Conservation (phyloP, 64 coral and sea anemone species). For the Dendronephthya gigantea region DNA sequence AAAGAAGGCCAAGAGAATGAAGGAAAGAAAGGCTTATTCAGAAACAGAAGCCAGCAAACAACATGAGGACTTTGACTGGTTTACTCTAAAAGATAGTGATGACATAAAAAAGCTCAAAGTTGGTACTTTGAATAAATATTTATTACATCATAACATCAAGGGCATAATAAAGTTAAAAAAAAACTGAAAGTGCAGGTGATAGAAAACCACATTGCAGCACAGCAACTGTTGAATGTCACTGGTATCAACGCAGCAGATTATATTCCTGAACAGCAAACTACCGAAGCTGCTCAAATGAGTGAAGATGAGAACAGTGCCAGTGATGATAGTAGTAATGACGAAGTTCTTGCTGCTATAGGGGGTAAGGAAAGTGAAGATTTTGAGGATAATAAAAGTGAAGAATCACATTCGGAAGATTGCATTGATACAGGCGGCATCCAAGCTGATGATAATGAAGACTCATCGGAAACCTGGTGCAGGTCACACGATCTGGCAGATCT, state of each 20-base stretch:
- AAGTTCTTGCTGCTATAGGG: conserved; percentile 33
- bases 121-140: conserved; percentile 32
- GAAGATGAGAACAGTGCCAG: conserved; percentile 28
- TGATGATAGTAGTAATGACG: conserved; percentile 33
- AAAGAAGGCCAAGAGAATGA: not conserved
- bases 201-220: not conserved
- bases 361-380: conserved; percentile 31
- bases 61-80: conserved; percentile 36
- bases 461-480: conserved; percentile 32
- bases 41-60: conserved; percentile 18
- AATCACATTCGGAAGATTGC: not conserved
- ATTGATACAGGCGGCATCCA: too few relatives aligned
- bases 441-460: conserved; percentile 25
- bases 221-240: conserved; percentile 24
- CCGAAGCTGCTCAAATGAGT: conserved; percentile 20
- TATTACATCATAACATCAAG: conserved; percentile 29
- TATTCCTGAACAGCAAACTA: not conserved
- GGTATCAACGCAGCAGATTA: conserved; percentile 12
- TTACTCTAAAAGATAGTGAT: conserved; percentile 32
- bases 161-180: conserved; percentile 19
- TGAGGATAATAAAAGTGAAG: too few relatives aligned
- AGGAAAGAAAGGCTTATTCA: conserved; percentile 30
- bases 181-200: conserved; percentile 19
- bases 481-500: conserved; percentile 38
- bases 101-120: conserved; percentile 27